These are phyloP conservation scores for Brienomyrus longianalis DNA, from an alignment of 2,113 vertebrate species.

Conservation along the genomic window DNA sequence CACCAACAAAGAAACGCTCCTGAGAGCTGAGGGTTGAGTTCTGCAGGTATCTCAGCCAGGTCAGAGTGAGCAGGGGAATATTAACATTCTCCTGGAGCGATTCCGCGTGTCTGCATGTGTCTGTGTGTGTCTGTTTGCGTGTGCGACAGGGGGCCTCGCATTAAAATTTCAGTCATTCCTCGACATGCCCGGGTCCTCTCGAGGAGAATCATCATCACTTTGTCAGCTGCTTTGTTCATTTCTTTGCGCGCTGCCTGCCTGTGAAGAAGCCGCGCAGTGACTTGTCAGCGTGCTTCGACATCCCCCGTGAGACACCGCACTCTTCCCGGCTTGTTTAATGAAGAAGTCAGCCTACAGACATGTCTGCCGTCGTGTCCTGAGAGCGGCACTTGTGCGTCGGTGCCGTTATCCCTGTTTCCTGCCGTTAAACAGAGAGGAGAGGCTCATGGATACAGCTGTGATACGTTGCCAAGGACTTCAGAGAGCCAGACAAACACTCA, in stretches of 20 bases:
- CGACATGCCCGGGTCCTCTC: neutral
- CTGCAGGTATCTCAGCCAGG: neutral
- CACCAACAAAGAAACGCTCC: neutral
- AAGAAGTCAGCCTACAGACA: neutral
- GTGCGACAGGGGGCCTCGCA: neutral
- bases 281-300: neutral
- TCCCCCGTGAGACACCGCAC: neutral
- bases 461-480: neutral
- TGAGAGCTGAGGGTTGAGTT: neutral
- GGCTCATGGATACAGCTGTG: neutral
- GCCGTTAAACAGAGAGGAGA: neutral
- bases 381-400: neutral
- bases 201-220: neutral
- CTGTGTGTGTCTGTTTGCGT: neutral
- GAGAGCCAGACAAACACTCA: neutral
- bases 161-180: constrained; percentile 13
- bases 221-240: constrained; percentile 8
- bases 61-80: neutral
- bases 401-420: neutral
- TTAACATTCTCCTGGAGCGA: neutral
- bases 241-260: neutral
- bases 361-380: neutral
- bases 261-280: neutral
- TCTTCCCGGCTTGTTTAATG: neutral
- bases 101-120: neutral